Evolutionary conservation across 2,888 invertebrate genomes (phyloP), one percentile per base, ranked within the genome.

Genomic region (Yponomeuta sedellus): DNA sequence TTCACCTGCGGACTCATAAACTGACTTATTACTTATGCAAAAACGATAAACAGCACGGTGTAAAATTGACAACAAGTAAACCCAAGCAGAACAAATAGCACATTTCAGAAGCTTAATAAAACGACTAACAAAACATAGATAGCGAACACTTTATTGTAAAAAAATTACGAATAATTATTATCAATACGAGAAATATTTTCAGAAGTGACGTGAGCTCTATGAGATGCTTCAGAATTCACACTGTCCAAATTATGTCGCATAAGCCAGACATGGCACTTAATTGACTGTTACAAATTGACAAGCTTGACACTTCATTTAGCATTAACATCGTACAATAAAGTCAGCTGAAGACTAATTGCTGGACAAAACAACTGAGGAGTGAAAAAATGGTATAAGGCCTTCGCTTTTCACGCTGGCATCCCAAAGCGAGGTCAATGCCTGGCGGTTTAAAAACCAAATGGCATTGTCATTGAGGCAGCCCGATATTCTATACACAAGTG

Each of bases 251-350:
- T 59, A 25, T 59, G 59, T 25, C 69, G 69, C 71, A 70, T 34
- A 34, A 34, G 34, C 34, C 6, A 34, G 34, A 34, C 74, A 74
- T 68, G 70, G 67, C 66, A 64, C 61, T 52, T 58, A 75, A 77
- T 74, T 77, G 78, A 82, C 79, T 74, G 81, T 80, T 74, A 76
- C 74, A 75, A 79, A 79, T 77, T 67, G 70, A 70, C 72, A 74
- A 74, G 78, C 76, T 77, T 76, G 80, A 81, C 83, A 85, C 79
- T 82, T 84, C 81, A 83, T 83, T 86, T 80, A 78, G 77, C 83
- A 84, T 83, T 77, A 82, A 82, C 82, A 83, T 81, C 82, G 78
- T 79, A 81, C 81, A 81, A 81, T 77, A 77, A 78, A 76, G 77
- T 78, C 67, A 71, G 34, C 66, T 44, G 61, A 63, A 64, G 74